Conservation (phyloP, 2,113 vertebrate genomes). For the Brachypteracias leptosomus region DNA sequence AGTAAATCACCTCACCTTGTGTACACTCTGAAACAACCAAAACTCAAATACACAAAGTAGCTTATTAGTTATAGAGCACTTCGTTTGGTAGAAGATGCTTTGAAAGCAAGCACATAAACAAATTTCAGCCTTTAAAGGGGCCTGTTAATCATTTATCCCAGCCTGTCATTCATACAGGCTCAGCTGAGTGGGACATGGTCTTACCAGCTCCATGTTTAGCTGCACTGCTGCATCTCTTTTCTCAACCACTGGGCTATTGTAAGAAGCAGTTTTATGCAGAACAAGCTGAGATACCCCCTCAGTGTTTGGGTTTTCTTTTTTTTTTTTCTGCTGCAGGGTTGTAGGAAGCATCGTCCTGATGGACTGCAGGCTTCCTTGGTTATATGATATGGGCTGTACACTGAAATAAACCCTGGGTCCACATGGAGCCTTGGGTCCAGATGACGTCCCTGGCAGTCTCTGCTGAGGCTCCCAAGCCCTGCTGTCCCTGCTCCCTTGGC, state of each 20-base stretch:
- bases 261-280: not conserved
- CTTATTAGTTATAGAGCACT: not conserved
- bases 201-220: not conserved
- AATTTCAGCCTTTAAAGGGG: not conserved
- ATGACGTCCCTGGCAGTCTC: not conserved
- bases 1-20: not conserved
- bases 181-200: not conserved
- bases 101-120: not conserved
- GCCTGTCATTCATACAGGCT: not conserved
- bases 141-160: not conserved
- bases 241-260: not conserved
- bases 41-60: too few relatives aligned
- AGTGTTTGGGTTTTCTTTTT: too few relatives aligned
- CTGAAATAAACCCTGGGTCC: not conserved
- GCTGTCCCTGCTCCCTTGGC: not conserved
- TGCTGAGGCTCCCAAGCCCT: not conserved
- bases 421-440: fast-evolving
- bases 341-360: not conserved
- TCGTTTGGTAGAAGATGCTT: not conserved
- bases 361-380: not conserved
- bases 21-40: not conserved
- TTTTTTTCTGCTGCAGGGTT: not conserved
- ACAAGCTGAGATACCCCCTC: not conserved
- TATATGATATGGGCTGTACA: not conserved
- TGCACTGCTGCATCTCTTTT: not conserved